Conservation (phyloP, 2,888 invertebrate species). For the Andrena chrysosceles region DNA sequence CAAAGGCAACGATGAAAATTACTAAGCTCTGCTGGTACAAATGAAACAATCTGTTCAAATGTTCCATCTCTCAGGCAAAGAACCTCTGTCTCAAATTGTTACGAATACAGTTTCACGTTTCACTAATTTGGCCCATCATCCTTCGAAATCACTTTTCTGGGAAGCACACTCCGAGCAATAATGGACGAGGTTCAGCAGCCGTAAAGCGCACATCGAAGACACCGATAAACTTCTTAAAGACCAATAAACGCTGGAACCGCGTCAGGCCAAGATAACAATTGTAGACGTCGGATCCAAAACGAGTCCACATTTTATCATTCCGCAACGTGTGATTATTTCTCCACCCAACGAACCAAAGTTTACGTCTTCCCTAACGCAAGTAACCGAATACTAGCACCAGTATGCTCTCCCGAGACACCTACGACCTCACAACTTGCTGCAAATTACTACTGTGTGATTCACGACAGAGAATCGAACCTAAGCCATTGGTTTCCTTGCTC, state of each 20-base stretch:
- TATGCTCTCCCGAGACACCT: not conserved
- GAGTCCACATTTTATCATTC: constrained; percentile 21
- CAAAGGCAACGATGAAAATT: no score
- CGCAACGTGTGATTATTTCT: constrained; percentile 22
- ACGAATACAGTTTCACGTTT: not conserved
- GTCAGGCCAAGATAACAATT: constrained; percentile 36
- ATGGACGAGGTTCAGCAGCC: not conserved
- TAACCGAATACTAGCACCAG: not conserved
- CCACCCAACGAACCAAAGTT: not conserved
- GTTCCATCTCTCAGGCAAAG: not conserved
- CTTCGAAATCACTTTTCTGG: not conserved
- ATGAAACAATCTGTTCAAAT: not conserved
- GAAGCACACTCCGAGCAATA: constrained; percentile 1
- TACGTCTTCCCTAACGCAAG: constrained; percentile 8
- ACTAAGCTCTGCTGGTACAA: no score
- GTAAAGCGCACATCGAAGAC: constrained; percentile 6
- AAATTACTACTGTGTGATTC: no score
- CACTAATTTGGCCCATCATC: constrained; percentile 6
- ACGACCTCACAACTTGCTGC: not conserved
- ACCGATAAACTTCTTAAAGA: constrained; percentile 34
- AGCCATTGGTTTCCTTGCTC: no score
- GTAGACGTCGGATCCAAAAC: constrained; percentile 2
- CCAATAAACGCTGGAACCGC: constrained; percentile 30
- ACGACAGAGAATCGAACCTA: no score
- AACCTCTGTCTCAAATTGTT: not conserved